A percentile compares a stretch with the other conserved stretches of the same genome.
phyloP scores from a whole-genome alignment of 2,888 invertebrate species.

The Noctuana brunneofusca region DNA sequence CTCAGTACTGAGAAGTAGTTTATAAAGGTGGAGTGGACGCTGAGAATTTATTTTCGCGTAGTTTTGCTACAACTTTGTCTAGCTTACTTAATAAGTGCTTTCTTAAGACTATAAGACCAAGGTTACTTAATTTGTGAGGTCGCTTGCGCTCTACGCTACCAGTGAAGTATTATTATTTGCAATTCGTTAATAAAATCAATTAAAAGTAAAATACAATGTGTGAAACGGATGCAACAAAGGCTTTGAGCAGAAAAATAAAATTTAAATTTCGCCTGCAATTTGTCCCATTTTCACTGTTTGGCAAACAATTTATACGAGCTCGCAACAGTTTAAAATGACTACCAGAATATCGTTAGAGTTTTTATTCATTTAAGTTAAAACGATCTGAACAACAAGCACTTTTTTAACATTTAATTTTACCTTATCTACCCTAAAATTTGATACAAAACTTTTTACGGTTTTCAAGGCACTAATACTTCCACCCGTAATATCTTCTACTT shows the following conservation, averaged over 20 bases:
- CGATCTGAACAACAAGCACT: too few relatives aligned
- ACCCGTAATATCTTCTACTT: too few relatives aligned
- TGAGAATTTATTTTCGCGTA: constrained; percentile 31
- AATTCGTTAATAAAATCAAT: constrained; percentile 1
- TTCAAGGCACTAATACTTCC: too few relatives aligned
- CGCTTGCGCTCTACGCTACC: too few relatives aligned
- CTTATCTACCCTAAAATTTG: not conserved
- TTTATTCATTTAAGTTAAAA: constrained; percentile 18
- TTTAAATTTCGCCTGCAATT: constrained; percentile 8
- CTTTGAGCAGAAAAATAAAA: constrained; percentile 8
- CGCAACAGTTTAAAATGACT: constrained; percentile 24
- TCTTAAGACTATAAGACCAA: not conserved
- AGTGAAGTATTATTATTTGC: not conserved
- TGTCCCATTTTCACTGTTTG: constrained; percentile 9
- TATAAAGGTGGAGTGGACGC: constrained; percentile 64
- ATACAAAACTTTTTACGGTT: too few relatives aligned
- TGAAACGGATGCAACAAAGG: constrained; percentile 5
- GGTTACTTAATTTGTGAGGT: too few relatives aligned
- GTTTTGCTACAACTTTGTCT: constrained; percentile 22
- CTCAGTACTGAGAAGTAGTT: constrained; percentile 65
- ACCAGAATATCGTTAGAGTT: constrained; percentile 13
- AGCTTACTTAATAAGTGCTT: constrained; percentile 7
- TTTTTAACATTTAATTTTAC: not conserved
- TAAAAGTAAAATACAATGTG: not conserved
- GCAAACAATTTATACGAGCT: constrained; percentile 22